Base-by-base conservation (phyloP, 1,140 invertebrate species). In the Ceratitis capitata region DNA sequence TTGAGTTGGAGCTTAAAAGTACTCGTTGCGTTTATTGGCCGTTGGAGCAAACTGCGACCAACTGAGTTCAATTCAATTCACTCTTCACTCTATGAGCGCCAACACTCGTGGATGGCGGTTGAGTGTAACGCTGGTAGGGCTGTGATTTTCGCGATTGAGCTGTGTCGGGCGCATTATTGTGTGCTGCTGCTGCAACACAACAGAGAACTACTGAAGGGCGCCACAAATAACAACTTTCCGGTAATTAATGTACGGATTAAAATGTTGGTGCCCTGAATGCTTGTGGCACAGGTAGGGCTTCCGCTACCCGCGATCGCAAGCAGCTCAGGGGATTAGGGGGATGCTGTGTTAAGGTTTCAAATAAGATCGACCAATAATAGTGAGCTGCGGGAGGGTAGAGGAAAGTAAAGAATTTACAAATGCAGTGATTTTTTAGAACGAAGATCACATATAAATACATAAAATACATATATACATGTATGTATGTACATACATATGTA, bases 221-320 rank as follows among this genome's bases (percentile, higher is more conserved):
- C 69, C 69, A 45, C 69, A 78, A 45, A 45, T 45, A 78, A 78
- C 69, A 78, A 78, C 69, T 78, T 78, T 78, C 69, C 69, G 69
- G 69, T 45, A 78, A 78, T 45, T 78, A 69, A 78, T 78, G 39
- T 2, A 26, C 6, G 39, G 19, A 78, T 45, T 45, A 7, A 42
- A 78, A 78, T 39, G 32, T 32, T 12, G 23, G n/a, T 35, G 26
- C 23, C 14, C 23, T 45, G n/a, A 78, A 23, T 16, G 61, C 35
- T 0, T 7, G 12, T 61, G 61, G 29, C 16, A 10, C 69, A 45
- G 69, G 32, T 26, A 16, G n/a, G n/a, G 69, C 39, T 78, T 78
- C n/a, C 39, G 16, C n/a, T 45, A 39, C n/a, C 10, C 1, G 2
- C 23, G 39, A 78, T 19, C 32, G 4, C 39, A 45, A 45, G 69